A percentile compares a stretch with the other conserved stretches of the same genome.
phyloP scores from a whole-genome alignment of 2,888 invertebrate genomes.

The Xanthorhoe designata region DNA sequence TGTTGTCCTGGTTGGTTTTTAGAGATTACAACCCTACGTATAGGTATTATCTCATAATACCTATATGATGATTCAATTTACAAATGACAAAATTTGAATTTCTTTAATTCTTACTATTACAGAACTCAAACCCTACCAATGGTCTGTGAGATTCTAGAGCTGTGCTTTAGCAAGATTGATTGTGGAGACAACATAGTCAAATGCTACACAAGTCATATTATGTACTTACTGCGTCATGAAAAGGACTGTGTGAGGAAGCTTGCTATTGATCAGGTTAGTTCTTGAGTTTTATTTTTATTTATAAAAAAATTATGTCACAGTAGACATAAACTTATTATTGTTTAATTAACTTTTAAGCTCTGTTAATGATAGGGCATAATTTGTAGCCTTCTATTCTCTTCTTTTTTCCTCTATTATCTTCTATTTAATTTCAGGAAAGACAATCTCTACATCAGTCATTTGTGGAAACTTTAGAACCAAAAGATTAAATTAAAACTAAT shows the following conservation, averaged over 20 bases:
- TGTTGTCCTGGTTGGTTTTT: too few relatives aligned
- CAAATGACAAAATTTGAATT: too few relatives aligned
- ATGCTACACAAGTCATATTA: slow-evolving; percentile 85
- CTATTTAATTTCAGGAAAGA: too few relatives aligned
- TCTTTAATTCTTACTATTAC: slow-evolving; percentile 14
- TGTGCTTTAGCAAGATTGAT: slow-evolving; percentile 85
- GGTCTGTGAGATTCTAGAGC: slow-evolving; percentile 54
- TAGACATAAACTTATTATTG: not conserved
- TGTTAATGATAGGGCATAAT: too few relatives aligned
- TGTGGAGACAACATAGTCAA: slow-evolving; percentile 84
- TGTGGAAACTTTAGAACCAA: not conserved
- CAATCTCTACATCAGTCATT: not conserved
- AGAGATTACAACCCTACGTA: too few relatives aligned
- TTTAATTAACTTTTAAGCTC: too few relatives aligned
- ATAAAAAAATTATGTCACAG: not conserved
- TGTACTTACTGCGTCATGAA: slow-evolving; percentile 87
- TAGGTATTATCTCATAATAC: too few relatives aligned
- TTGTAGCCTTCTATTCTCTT: too few relatives aligned
- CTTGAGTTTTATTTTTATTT: not conserved
- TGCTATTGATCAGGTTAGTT: slow-evolving; percentile 86
- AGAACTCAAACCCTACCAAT: slow-evolving; percentile 48
- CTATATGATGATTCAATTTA: too few relatives aligned
- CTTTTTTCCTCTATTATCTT: too few relatives aligned
- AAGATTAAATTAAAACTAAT: too few relatives aligned
- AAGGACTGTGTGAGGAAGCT: slow-evolving; percentile 86